A percentile compares a stretch with the other conserved stretches of the same genome.
phyloP scores from a whole-genome alignment of 2,113 vertebrate species.

The Spermophilus dauricus region DNA sequence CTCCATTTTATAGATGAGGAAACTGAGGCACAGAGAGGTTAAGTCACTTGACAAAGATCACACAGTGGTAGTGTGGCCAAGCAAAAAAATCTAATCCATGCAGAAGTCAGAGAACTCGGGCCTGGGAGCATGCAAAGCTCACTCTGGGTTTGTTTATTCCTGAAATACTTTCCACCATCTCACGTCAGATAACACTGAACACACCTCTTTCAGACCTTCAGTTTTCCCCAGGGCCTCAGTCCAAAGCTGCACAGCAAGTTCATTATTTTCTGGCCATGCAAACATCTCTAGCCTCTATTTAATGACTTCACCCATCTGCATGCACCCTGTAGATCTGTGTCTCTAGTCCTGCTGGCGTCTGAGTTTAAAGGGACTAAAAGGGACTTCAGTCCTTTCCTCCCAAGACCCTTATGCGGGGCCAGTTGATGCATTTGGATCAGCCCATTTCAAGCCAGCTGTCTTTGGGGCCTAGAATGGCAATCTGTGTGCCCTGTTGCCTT shows the following conservation, averaged over 20 bases:
- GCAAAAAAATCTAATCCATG: neutral
- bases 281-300: conserved; percentile 25
- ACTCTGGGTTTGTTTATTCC: conserved; percentile 60
- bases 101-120: neutral
- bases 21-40: neutral
- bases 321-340: neutral
- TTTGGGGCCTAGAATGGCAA: neutral
- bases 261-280: conserved; percentile 34
- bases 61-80: neutral
- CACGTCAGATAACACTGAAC: conserved; percentile 47
- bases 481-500: conserved; percentile 7
- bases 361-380: neutral
- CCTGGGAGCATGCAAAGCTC: conserved; percentile 8
- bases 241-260: conserved; percentile 5
- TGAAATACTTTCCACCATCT: conserved; percentile 72
- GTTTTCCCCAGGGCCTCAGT: conserved; percentile 7
- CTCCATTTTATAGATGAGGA: conserved; percentile 21
- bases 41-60: neutral
- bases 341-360: rapidly evolving
- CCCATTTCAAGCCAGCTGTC: neutral
- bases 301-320: conserved; percentile 4
- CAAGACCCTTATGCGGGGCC: neutral
- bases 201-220: conserved; percentile 64
- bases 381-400: neutral
- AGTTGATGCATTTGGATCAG: neutral